A percentile compares a stretch with the other conserved stretches of the same genome.
These are phyloP conservation scores for Hycleus phaleratus DNA, from an alignment of 1,140 invertebrate genomes.

Conservation along the genomic window DNA sequence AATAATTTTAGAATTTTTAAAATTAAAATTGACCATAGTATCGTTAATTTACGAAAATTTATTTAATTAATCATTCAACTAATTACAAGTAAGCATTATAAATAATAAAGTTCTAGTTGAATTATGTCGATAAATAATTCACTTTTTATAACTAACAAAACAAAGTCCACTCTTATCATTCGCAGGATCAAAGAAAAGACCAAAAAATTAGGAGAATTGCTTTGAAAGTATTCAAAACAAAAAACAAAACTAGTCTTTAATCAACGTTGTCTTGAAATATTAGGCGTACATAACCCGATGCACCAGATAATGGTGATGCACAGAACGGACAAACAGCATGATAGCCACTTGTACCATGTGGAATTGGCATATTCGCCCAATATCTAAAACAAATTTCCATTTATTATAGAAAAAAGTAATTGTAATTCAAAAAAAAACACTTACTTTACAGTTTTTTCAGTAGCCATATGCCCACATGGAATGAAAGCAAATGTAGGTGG, in stretches of 20 bases:
- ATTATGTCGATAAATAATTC: no score
- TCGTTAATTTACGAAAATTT: no score
- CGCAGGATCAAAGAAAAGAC: constrained; percentile 12
- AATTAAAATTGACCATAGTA: no score
- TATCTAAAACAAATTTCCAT: constrained; percentile 53
- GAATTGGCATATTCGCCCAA: constrained; percentile 91
- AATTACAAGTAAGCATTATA: constrained; percentile 2
- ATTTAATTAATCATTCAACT: no score
- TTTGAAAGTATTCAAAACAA: neutral
- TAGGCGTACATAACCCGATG: constrained; percentile 88
- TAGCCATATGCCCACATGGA: constrained; percentile 98
- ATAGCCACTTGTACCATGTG: constrained; percentile 97
- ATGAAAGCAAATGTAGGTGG: constrained; percentile 92
- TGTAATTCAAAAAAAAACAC: constrained; percentile 26
- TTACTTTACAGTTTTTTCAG: constrained; percentile 95
- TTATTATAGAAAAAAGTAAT: neutral
- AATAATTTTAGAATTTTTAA: no score
- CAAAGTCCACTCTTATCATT: neutral
- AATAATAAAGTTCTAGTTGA: neutral
- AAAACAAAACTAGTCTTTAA: constrained; percentile 45
- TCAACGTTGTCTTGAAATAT: constrained; percentile 99
- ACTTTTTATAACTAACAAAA: no score
- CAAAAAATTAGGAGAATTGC: constrained; percentile 32
- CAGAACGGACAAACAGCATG: constrained; percentile 98
- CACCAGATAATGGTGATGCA: constrained; percentile 81